These are phyloP conservation scores for Peromyscus aztecus DNA, from an alignment of 2,797 vertebrate genomes.

Conservation along the genomic window DNA sequence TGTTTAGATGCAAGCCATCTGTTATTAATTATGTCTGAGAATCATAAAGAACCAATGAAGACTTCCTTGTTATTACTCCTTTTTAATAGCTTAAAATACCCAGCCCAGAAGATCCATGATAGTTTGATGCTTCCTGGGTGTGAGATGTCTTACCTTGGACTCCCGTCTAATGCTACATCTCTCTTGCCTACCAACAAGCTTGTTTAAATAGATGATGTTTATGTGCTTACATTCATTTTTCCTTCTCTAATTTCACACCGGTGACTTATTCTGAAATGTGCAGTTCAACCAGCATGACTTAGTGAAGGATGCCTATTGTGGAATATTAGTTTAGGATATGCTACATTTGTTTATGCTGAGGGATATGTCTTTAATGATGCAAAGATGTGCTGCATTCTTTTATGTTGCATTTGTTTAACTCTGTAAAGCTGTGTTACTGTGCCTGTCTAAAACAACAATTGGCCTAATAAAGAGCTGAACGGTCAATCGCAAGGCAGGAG, in stretches of 20 bases:
- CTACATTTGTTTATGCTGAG: background rate
- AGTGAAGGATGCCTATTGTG: background rate
- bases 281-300: background rate
- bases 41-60: background rate
- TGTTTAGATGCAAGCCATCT: slow-evolving; percentile 31
- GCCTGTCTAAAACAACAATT: background rate
- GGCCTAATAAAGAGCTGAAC: background rate
- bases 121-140: background rate
- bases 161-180: too few species aligned
- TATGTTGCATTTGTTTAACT: too few species aligned
- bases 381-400: background rate
- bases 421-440: background rate
- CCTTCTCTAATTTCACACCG: background rate
- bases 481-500: background rate
- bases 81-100: background rate
- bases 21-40: slow-evolving; percentile 22
- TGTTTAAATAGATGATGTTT: background rate
- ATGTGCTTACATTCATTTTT: background rate
- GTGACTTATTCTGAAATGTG: slow-evolving; percentile 35
- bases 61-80: background rate
- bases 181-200: background rate
- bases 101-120: background rate
- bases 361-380: background rate
- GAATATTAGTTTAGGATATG: background rate
- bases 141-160: background rate